Evolutionary conservation across 2,113 vertebrate species (phyloP).

Genomic region (Amblyopsis rosae): DNA sequence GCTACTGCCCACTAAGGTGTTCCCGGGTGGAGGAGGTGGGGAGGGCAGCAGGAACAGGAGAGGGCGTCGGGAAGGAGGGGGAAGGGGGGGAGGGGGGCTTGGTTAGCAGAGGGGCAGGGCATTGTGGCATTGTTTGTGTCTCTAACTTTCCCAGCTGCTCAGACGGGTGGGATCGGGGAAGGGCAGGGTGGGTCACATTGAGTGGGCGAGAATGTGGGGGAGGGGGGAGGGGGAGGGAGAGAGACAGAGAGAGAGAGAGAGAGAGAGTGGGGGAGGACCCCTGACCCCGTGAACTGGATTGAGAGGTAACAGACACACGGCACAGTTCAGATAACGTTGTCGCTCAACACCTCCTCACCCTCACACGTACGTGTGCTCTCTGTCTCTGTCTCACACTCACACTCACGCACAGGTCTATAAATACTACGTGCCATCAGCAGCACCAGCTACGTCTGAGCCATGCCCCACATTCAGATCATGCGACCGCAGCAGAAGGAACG

Average conservation of each 20-base stretch:
- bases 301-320: constrained; percentile 70
- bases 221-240: background rate
- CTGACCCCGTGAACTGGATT: constrained; percentile 65
- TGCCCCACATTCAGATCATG: constrained; percentile 62
- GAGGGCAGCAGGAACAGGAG: too few species aligned
- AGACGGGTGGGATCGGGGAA: too few species aligned
- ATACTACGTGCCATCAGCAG: constrained; percentile 61
- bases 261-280: background rate
- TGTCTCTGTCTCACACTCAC: background rate
- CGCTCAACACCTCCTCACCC: constrained; percentile 46
- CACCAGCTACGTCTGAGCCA: constrained; percentile 41
- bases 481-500: constrained; percentile 7
- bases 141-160: constrained; percentile 32
- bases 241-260: background rate
- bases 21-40: too few species aligned
- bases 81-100: background rate
- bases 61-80: background rate
- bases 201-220: background rate
- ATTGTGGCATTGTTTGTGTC: too few species aligned
- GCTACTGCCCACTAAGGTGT: too few species aligned
- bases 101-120: too few species aligned
- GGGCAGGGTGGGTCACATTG: too few species aligned
- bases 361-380: background rate
- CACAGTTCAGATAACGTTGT: constrained; percentile 56
- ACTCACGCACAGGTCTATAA: constrained; percentile 59